Percentiles rank a stretch among this genome's conserved stretches.
Evolutionary conservation across 2,888 invertebrate genomes (phyloP).

Genomic region (Dryomyza anilis): DNA sequence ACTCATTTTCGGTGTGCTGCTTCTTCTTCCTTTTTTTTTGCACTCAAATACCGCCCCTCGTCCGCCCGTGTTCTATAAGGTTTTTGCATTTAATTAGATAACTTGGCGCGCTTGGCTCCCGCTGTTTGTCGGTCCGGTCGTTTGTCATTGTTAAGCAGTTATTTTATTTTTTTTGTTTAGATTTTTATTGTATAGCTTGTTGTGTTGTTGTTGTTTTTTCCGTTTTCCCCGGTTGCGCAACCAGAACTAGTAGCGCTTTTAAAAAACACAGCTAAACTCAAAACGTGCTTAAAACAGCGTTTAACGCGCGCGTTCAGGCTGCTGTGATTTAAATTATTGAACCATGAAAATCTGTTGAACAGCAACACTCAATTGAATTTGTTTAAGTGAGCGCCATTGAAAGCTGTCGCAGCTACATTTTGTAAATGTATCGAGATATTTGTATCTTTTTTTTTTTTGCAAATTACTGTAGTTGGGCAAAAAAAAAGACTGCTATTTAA

Average conservation of each 20-base stretch:
- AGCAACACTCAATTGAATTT: conserved; percentile 10
- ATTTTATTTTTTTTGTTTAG: conserved; percentile 1
- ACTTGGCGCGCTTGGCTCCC: no score
- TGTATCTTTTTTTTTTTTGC: not conserved
- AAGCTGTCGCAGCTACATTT: not conserved
- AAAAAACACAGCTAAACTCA: not conserved
- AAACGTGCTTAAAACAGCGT: not conserved
- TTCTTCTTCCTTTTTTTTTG: no score
- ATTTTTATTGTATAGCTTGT: not conserved
- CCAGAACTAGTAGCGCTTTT: not conserved
- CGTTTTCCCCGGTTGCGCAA: no score
- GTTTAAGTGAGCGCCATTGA: conserved; percentile 20
- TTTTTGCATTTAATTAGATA: no score
- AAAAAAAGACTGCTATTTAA: not conserved
- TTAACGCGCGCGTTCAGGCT: no score
- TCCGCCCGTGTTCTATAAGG: no score
- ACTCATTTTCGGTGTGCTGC: no score
- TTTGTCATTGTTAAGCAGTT: conserved; percentile 2
- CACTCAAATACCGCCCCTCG: no score
- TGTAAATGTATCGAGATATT: not conserved
- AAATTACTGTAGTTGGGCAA: not conserved
- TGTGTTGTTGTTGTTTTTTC: no score
- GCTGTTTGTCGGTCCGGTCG: not conserved
- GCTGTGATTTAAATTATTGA: conserved; percentile 21
- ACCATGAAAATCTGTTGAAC: conserved; percentile 18